Percentiles rank a stretch among this genome's conserved stretches.
phyloP scores from a whole-genome alignment of 35 echinoderm and acorn worm genomes.

The Apostichopus californicus region DNA sequence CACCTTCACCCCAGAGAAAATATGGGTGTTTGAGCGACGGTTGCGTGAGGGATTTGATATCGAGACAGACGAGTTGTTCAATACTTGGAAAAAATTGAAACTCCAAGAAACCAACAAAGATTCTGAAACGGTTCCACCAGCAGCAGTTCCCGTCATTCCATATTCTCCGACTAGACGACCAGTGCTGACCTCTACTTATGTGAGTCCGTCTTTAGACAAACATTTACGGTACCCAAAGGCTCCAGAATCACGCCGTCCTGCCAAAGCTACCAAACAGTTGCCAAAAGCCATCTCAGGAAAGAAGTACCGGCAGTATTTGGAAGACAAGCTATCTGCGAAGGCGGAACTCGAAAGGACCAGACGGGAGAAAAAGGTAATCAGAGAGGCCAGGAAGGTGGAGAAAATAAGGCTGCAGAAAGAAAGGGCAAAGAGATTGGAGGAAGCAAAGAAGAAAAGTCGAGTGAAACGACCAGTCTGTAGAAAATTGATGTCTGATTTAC shows the following conservation, averaged over 20 bases:
- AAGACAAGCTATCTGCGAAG: conserved; percentile 40
- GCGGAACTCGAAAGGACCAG: conserved; percentile 22
- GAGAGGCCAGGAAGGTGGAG: conserved; percentile 45
- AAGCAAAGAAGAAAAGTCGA: conserved; percentile 1
- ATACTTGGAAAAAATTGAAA: conserved; percentile 51
- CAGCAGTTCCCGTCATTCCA: neutral
- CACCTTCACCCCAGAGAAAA: conserved; percentile 45
- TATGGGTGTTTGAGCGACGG: conserved; percentile 16
- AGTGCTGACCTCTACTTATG: neutral
- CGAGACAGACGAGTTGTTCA: conserved; percentile 27
- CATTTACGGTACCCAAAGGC: conserved; percentile 48
- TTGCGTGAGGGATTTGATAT: conserved; percentile 40
- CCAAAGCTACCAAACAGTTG: neutral
- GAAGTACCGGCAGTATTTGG: conserved; percentile 27
- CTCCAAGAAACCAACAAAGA: conserved; percentile 3
- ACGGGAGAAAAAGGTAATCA: neutral
- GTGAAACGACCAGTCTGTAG: conserved; percentile 30
- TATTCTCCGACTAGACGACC: conserved; percentile 13
- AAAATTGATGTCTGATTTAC: neutral
- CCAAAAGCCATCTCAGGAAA: conserved; percentile 54
- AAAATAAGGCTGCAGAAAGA: conserved; percentile 19
- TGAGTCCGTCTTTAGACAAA: conserved; percentile 38
- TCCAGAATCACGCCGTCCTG: conserved; percentile 19
- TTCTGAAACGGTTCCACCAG: neutral
- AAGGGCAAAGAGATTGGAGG: conserved; percentile 15